phyloP scores from a whole-genome alignment of 1,140 invertebrate species.

The Apis dorsata region DNA sequence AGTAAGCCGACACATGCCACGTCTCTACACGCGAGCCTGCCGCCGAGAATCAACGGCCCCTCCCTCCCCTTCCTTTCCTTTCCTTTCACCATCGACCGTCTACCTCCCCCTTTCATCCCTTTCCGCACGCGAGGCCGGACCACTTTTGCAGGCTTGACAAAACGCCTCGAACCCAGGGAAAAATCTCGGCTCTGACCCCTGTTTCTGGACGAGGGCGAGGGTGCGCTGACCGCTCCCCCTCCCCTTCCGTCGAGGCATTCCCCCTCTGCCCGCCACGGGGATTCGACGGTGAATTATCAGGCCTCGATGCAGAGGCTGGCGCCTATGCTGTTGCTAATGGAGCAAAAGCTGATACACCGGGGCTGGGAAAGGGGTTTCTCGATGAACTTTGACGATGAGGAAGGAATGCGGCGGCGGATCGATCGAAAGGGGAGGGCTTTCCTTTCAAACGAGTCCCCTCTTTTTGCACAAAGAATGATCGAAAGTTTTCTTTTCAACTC shows the following conservation, averaged over 20 bases:
- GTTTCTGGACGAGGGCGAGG: slow-evolving; percentile 42
- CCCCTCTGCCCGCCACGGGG: slow-evolving; percentile 27
- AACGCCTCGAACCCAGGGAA: slow-evolving; percentile 67
- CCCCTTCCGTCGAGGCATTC: background rate
- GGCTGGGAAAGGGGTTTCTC: slow-evolving; percentile 2
- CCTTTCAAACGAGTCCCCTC: no score
- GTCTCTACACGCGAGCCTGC: slow-evolving; percentile 51
- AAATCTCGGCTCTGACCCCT: slow-evolving; percentile 66
- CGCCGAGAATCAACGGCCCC: slow-evolving; percentile 58
- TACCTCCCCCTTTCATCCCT: background rate
- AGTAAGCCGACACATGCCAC: slow-evolving; percentile 48
- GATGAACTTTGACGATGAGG: slow-evolving; percentile 22
- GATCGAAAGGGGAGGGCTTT: no score
- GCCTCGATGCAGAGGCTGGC: slow-evolving; percentile 1
- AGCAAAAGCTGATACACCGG: slow-evolving; percentile 50
- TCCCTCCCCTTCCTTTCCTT: background rate
- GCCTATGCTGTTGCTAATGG: slow-evolving; percentile 13
- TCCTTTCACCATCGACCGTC: background rate
- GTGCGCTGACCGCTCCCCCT: slow-evolving; percentile 55
- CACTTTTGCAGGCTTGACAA: slow-evolving; percentile 70
- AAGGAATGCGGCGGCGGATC: background rate
- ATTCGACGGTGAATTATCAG: slow-evolving; percentile 60
- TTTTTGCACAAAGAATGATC: no score
- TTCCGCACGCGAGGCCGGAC: slow-evolving; percentile 30
- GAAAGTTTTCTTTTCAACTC: no score